Conservation (phyloP, 53 echinoderm and acorn worm species). For the Mesocentrotus franciscanus region DNA sequence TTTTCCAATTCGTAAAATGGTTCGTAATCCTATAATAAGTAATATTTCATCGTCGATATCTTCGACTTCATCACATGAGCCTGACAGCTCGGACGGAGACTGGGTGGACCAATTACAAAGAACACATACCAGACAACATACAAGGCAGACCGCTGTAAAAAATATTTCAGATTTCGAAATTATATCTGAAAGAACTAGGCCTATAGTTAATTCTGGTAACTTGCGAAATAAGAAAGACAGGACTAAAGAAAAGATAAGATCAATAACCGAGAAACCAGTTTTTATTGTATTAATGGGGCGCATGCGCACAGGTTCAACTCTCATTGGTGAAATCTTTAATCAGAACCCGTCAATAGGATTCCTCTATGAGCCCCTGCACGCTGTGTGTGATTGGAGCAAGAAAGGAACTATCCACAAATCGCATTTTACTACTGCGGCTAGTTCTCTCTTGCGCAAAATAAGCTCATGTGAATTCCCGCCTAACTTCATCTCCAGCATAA, state of each 20-base stretch:
- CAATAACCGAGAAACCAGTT: constrained; percentile 43
- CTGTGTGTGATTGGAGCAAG: constrained; percentile 61
- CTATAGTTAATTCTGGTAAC: background rate
- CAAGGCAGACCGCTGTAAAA: background rate
- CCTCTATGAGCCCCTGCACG: constrained; percentile 81
- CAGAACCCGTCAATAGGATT: constrained; percentile 79
- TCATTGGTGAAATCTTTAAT: constrained; percentile 89
- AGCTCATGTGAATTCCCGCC: constrained; percentile 68
- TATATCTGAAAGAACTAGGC: background rate
- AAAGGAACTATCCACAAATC: constrained; percentile 53
- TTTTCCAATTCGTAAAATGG: background rate
- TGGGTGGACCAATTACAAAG: background rate
- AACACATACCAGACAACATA: background rate
- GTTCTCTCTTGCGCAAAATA: constrained; percentile 68
- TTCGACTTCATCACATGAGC: background rate
- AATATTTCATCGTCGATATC: background rate
- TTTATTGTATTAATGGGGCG: constrained; percentile 75
- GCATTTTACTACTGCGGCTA: constrained; percentile 40
- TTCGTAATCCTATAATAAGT: background rate
- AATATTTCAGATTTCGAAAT: constrained; percentile 3
- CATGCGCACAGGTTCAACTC: constrained; percentile 86
- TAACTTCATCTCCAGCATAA: constrained; percentile 70
- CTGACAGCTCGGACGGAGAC: constrained; percentile 16
- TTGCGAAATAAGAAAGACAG: background rate
- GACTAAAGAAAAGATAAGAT: background rate